Evolutionary conservation across 2,113 vertebrate species (phyloP), one percentile per base, ranked within the genome.

Genomic region (Prochilodus magdalenae): DNA sequence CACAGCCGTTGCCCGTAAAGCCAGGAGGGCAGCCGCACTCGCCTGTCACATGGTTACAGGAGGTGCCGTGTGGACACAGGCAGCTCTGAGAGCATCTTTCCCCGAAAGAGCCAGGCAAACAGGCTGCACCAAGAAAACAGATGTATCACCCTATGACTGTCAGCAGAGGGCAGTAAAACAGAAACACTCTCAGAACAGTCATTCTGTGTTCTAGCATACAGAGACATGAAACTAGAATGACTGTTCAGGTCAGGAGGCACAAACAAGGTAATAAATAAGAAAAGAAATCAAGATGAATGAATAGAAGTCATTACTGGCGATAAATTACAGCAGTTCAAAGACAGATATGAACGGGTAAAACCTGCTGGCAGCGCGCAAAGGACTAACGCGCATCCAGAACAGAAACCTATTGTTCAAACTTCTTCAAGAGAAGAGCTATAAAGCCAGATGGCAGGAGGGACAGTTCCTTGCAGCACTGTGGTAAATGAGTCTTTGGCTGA

Each of bases 11-110:
- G 30, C 97, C 96, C 0, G 83, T 94, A 59, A 94, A 87, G 44
- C 97, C 97, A 0, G 92, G 92, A 0, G 93, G 95, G 87, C 97
- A 99, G 78, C 90, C 92, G 0, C 98, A 98, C 44, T 89, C 91
- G 6, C 97, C 97, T 0, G 89, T 94, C 88, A 96, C 24, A 1
- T 97, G 97, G 84, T 98, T 91, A 76, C 98, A 99, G 60, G 97
- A 87, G 0, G 81, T 77, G 0, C 93, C 94, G 0, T 0, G 88
- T 5, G 94, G 86, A 67, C 97, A 98, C 86, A 15, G 70, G 20
- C 98, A 99, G 83, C 16, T 88, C 70, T 90, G 83, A 77, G 88
- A 79, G 79, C 98, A 99, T 49, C 55, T 73, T 36, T 89, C 90
- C 60, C 98, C 98, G 6, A 93, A 98, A 0, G 87, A 90, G 4